These are phyloP conservation scores for Dicerorhinus sumatrensis DNA, from an alignment of 2,113 vertebrate species.

Conservation along the genomic window DNA sequence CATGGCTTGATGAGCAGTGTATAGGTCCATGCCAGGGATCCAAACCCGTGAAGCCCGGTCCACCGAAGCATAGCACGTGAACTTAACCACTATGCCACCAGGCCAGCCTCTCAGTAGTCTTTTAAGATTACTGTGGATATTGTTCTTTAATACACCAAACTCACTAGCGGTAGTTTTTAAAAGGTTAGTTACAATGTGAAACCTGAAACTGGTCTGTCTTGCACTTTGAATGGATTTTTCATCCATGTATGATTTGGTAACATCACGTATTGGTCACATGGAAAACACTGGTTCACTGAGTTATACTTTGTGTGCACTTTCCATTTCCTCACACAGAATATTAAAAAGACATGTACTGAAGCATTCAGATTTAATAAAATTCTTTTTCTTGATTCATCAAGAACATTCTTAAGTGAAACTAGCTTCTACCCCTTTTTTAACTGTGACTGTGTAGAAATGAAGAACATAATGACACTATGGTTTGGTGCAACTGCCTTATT, in stretches of 20 bases:
- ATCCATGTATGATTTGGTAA: slow-evolving; percentile 45
- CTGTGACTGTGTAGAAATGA: background rate
- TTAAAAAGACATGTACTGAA: background rate
- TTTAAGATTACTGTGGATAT: background rate
- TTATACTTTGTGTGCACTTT: background rate
- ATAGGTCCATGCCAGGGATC: too few species aligned
- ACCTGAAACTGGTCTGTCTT: slow-evolving; percentile 7
- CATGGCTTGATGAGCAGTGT: too few species aligned
- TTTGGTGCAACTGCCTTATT: slow-evolving; percentile 43
- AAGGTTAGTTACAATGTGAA: slow-evolving; percentile 6
- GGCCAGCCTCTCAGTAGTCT: background rate
- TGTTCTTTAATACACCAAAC: slow-evolving; percentile 7
- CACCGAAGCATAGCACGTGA: too few species aligned
- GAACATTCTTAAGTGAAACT: slow-evolving; percentile 31
- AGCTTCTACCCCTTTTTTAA: background rate
- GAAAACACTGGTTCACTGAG: background rate
- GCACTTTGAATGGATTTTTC: slow-evolving; percentile 23
- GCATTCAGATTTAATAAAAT: slow-evolving; percentile 46
- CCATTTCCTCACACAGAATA: slow-evolving; percentile 46
- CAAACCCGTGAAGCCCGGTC: too few species aligned
- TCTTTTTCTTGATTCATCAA: slow-evolving; percentile 41
- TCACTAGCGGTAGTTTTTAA: background rate
- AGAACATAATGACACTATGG: background rate
- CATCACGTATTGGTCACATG: background rate
- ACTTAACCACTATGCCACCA: too few species aligned